phyloP scores from a whole-genome alignment of 2,113 vertebrate genomes.

The Corythoichthys haematopterus region DNA sequence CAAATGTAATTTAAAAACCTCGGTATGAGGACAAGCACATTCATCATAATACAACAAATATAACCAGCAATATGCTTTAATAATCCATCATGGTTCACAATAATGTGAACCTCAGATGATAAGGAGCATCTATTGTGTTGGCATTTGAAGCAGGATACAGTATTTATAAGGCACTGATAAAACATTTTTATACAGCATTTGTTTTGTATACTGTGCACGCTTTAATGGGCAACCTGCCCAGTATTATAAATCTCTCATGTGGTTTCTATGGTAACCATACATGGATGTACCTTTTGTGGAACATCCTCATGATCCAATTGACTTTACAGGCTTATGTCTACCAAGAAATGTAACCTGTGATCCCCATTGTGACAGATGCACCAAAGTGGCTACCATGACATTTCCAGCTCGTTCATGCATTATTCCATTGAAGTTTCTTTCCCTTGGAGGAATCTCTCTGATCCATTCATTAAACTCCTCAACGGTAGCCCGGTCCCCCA shows the following conservation, averaged over 20 bases:
- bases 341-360: conserved; percentile 25
- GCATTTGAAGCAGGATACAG: conserved; percentile 6
- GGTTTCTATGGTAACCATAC: conserved; percentile 68
- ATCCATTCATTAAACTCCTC: conserved; percentile 48
- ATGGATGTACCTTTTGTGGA: conserved; percentile 44
- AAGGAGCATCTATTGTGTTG: neutral
- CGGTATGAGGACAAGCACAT: no score
- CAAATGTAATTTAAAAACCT: no score
- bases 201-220: conserved; percentile 50
- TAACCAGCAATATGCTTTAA: neutral
- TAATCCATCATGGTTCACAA: neutral
- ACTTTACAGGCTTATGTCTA: conserved; percentile 20
- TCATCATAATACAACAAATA: no score
- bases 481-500: conserved; percentile 18
- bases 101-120: neutral
- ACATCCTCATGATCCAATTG: conserved; percentile 21
- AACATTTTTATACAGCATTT: conserved; percentile 28
- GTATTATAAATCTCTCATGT: conserved; percentile 43
- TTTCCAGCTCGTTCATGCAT: conserved; percentile 18
- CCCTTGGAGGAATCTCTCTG: conserved; percentile 39
- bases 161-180: conserved; percentile 16
- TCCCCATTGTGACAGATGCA: conserved; percentile 32
- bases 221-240: conserved; percentile 40
- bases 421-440: conserved; percentile 16
- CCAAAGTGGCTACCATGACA: conserved; percentile 30